Evolutionary conservation across 2,797 vertebrate genomes (phyloP), one percentile per base, ranked within the genome.

Genomic region (Hylomyscus alleni): DNA sequence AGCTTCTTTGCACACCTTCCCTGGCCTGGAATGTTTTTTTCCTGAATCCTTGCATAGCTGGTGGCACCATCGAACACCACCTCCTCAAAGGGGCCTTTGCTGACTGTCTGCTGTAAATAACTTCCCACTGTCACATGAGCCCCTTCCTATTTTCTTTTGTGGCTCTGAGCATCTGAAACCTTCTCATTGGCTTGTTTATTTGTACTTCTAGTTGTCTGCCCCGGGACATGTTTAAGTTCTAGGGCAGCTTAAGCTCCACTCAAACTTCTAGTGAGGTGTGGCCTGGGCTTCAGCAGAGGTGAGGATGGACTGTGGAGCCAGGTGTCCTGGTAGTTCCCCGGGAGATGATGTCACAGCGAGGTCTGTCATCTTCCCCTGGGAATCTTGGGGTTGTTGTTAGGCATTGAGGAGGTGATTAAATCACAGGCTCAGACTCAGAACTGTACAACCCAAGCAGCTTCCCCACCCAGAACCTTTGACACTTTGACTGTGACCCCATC

Each of bases 391-490:
- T 87, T 93, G 87, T 90, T 82, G 88, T 93, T 78, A 91, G 75
- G 90, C 95, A 96, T 89, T 95, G 93, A 93, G 56, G 86, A 95
- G 94, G 80, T 92, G 78, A 88, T 96, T 93, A 84, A 94, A 96
- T 96, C n/a, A 9, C 19, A 22, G 85, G 65, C 84, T 89, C 67
- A 75, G 3, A 52, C 89, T 93, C 83, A 91, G 89, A 90, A 73
- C n/a, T 47, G n/a, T 40, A 80, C 13, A 34, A 10, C 44, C 77
- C 22, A 77, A 80, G 93, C 56, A n/a, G 60, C 44, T 97, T 95
- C 86, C 84, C 7, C 20, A 85, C 84, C 77, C 88, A 78, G 84
- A 81, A 62, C 69, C 90, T 92, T 80, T 60, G 90, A 84, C 90
- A 44, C 40, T 69, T 58, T 67, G 75, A 4, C 3, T 7, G 0